A percentile compares a stretch with the other conserved stretches of the same genome.
Conservation (phyloP, 2,797 vertebrate genomes). For the Manis crassicaudata region DNA sequence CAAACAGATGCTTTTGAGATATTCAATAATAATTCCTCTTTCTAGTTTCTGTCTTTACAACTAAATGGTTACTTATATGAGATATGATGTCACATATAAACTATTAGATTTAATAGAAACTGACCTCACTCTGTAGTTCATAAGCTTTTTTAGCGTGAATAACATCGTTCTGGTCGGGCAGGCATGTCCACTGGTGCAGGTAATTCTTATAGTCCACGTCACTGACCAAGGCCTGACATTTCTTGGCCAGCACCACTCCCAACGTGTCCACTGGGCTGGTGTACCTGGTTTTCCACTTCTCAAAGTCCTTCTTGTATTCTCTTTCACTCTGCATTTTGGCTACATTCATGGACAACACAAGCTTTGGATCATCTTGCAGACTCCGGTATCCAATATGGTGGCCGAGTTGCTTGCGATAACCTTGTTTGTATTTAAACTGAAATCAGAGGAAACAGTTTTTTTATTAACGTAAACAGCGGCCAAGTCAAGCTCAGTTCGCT, state of each 20-base stretch:
- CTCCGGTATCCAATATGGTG: conserved; percentile 94
- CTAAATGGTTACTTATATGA: background rate
- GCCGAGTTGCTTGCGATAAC: conserved; percentile 92
- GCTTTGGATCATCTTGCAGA: conserved; percentile 94
- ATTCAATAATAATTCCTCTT: conserved; percentile 26
- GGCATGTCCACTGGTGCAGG: conserved; percentile 91
- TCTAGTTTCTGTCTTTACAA: background rate
- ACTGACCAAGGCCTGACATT: conserved; percentile 91
- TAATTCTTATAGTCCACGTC: conserved; percentile 88
- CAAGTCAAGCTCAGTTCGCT: background rate
- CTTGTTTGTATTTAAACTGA: conserved; percentile 96
- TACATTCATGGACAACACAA: conserved; percentile 94
- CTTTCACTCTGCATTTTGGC: conserved; percentile 95
- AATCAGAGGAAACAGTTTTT: conserved; percentile 61
- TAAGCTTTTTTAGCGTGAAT: conserved; percentile 89
- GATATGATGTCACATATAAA: background rate
- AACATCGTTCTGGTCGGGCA: conserved; percentile 92
- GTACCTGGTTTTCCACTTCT: conserved; percentile 95
- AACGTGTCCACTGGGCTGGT: conserved; percentile 95
- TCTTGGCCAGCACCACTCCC: conserved; percentile 90
- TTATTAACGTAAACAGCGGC: conserved; percentile 24
- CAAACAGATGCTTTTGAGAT: conserved; percentile 16
- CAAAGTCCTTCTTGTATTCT: conserved; percentile 95
- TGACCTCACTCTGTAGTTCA: conserved; percentile 92
- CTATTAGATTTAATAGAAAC: conserved; percentile 61